Conservation (phyloP, 2,113 vertebrate species). For the Hoplias malabaricus region DNA sequence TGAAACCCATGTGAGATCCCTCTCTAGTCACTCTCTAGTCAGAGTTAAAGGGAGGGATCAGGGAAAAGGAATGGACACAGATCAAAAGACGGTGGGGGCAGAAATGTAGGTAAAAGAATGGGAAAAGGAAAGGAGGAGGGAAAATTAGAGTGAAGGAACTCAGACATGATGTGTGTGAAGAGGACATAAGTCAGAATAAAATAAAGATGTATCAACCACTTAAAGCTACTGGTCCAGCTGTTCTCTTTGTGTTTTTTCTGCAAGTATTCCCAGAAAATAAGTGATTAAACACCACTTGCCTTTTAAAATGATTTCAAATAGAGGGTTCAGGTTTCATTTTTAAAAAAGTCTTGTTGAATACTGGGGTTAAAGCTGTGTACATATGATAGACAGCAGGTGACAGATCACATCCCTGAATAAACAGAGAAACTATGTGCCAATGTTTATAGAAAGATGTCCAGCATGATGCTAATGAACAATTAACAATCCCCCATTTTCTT, state of each 20-base stretch:
- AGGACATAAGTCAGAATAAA: neutral
- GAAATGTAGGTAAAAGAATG: neutral
- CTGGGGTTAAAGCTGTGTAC: too few relatives aligned
- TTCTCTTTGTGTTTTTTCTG: neutral
- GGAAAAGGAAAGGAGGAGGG: neutral
- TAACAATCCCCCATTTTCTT: too few relatives aligned
- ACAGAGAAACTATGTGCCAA: too few relatives aligned
- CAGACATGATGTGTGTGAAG: neutral
- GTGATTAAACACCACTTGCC: too few relatives aligned
- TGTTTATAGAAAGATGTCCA: too few relatives aligned
- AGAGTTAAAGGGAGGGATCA: neutral
- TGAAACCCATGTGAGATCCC: neutral
- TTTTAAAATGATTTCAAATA: too few relatives aligned
- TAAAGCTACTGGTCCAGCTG: neutral
- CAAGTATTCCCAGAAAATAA: neutral
- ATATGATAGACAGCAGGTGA: too few relatives aligned
- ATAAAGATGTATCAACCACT: neutral
- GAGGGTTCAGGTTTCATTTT: too few relatives aligned
- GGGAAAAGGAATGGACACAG: neutral
- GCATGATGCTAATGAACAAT: too few relatives aligned
- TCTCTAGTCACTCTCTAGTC: neutral
- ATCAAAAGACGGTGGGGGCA: slow-evolving; percentile 1
- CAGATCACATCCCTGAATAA: too few relatives aligned
- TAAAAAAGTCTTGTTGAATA: too few relatives aligned
- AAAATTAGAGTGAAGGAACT: neutral